Conservation (phyloP, 2,113 vertebrate species). For the Phrynocephalus versicolor region DNA sequence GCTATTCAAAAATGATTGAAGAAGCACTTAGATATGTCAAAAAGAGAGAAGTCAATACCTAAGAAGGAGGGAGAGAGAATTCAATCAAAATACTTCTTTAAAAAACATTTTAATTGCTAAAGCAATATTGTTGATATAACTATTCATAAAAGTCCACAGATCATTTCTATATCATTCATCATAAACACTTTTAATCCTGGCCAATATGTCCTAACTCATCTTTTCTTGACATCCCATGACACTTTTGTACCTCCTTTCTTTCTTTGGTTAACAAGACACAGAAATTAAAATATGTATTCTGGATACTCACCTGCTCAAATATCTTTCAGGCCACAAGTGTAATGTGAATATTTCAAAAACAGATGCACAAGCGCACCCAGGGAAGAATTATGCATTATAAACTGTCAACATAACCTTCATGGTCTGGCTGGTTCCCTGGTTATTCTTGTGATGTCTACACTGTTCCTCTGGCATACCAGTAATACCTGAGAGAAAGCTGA, state of each 20-base stretch:
- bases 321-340: not conserved
- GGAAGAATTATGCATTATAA: constrained; percentile 11
- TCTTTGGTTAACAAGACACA: not conserved
- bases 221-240: not conserved
- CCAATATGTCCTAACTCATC: not conserved
- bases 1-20: not conserved
- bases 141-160: not conserved
- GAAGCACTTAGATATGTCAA: not conserved
- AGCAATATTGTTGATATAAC: not conserved
- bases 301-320: constrained; percentile 8
- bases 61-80: not conserved
- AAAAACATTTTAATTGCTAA: not conserved
- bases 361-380: fast-evolving
- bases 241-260: not conserved
- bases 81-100: not conserved
- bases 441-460: not conserved
- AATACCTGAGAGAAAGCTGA: fast-evolving
- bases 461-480: not conserved
- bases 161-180: not conserved
- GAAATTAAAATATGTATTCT: not conserved
- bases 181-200: not conserved
- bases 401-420: constrained; percentile 8
- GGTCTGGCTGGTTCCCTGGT: not conserved
- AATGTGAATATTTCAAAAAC: constrained; percentile 4
- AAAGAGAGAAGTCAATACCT: not conserved